A percentile compares a stretch with the other conserved stretches of the same genome.
Evolutionary conservation across 2,797 vertebrate genomes (phyloP).

Genomic region (Allobates femoralis): DNA sequence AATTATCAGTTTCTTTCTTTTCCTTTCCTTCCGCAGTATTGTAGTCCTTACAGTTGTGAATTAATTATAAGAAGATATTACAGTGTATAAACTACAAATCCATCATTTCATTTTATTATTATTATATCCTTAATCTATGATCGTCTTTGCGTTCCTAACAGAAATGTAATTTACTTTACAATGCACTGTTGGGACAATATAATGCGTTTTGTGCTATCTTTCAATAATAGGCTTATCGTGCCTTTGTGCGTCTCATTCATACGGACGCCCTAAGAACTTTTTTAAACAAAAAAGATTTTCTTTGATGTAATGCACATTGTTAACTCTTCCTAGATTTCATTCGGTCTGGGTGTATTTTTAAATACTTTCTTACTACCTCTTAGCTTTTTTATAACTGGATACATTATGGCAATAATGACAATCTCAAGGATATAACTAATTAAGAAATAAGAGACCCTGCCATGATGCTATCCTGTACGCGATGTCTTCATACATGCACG

Average conservation of each 20-base stretch:
- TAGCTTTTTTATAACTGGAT: no score
- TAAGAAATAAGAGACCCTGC: no score
- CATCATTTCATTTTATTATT: slow-evolving; percentile 51
- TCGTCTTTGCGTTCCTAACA: slow-evolving; percentile 41
- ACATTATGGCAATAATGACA: no score
- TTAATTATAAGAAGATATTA: slow-evolving; percentile 41
- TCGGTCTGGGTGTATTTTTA: neutral
- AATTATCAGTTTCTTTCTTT: slow-evolving; percentile 13
- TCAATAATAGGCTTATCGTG: slow-evolving; percentile 57
- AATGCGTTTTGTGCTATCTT: slow-evolving; percentile 54
- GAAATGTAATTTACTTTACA: slow-evolving; percentile 60
- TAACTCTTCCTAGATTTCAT: slow-evolving; percentile 7
- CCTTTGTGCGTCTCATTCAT: slow-evolving; percentile 49
- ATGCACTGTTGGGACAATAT: slow-evolving; percentile 40
- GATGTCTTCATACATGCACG: no score
- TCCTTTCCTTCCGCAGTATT: slow-evolving; percentile 15
- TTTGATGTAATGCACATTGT: slow-evolving; percentile 17
- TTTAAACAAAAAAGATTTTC: slow-evolving; percentile 21
- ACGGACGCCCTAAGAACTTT: slow-evolving; percentile 44
- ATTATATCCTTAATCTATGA: slow-evolving; percentile 55
- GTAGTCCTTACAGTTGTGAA: slow-evolving; percentile 29
- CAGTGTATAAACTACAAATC: slow-evolving; percentile 43
- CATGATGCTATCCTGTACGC: no score
- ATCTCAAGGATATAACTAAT: no score
- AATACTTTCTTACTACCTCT: neutral